Evolutionary conservation across 1,140 invertebrate genomes (phyloP).

Genomic region (Aphelinus atriplicis): DNA sequence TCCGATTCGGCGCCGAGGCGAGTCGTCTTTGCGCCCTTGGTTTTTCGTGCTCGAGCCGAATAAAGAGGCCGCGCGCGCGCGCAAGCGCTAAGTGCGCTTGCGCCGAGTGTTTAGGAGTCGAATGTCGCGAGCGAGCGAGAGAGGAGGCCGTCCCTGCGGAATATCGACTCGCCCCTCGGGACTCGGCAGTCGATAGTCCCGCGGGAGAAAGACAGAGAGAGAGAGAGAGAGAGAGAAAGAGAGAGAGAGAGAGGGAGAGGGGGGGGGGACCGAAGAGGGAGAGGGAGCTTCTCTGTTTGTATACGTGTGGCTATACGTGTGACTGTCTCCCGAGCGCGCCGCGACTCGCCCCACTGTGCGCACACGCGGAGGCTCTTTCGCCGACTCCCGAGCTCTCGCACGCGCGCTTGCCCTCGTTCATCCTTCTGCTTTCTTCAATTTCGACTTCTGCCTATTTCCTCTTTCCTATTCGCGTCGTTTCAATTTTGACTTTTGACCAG

Average conservation of each 20-base stretch:
- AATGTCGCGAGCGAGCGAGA: constrained; percentile 45
- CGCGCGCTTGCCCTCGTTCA: not conserved
- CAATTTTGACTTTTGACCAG: not conserved
- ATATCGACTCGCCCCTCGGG: constrained; percentile 66
- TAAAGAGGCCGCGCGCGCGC: constrained; percentile 41
- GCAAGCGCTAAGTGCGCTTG: constrained; percentile 51
- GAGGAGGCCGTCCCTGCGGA: constrained; percentile 57
- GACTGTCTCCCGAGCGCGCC: too few relatives aligned
- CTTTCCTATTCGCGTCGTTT: not conserved
- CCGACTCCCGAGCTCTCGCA: not conserved
- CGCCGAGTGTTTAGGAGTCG: constrained; percentile 60
- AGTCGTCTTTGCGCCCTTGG: not conserved
- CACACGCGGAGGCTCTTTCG: not conserved
- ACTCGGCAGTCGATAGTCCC: constrained; percentile 66
- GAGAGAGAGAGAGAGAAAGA: too few relatives aligned
- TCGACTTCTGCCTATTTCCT: not conserved
- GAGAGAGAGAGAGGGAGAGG: too few relatives aligned
- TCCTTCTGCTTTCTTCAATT: constrained; percentile 18
- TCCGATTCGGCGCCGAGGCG: constrained; percentile 6
- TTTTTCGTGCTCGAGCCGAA: constrained; percentile 27
- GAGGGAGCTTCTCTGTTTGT: too few relatives aligned
- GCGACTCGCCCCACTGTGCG: not conserved
- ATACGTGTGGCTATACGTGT: too few relatives aligned
- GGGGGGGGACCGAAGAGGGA: too few relatives aligned
- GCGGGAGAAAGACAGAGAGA: constrained; percentile 51